Evolutionary conservation across 2,888 invertebrate species (phyloP), one percentile per base, ranked within the genome.

Genomic region (Cerceris rybyensis): DNA sequence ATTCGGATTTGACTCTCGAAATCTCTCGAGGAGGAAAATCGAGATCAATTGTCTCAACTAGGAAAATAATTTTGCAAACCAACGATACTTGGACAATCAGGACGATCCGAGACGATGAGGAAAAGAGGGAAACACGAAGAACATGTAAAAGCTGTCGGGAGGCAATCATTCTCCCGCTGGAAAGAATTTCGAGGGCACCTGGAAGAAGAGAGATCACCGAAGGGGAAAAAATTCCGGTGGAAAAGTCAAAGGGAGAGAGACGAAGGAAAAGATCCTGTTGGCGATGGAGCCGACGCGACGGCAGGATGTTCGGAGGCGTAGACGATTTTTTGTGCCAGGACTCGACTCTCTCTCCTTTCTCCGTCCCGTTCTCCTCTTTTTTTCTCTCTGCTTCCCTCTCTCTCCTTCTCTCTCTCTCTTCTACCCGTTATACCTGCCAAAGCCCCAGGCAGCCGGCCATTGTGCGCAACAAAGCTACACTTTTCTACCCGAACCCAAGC

Each of bases 221-320:
- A 46, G 39, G n/a, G 11, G 14, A 11, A 14, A 13, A 28, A 28
- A 28, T 2, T 28, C 28, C 28, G 28, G 28, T 28, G 28, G 28
- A 28, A 28, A 28, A 28, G 28, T 28, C 28, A 28, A 28, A 50
- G 16, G 41, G 28, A n/a, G n/a, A 50, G 50, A 50, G n/a, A 50
- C 6, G n/a, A 17, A 9, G 17, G 17, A 13, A 17, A 17, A 17
- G 70, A 63, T 72, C 68, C 80, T 46, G 50, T 70, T 64, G 61
- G 54, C 58, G 55, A 66, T 50, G 58, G 58, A 70, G 46, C 49
- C 70, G 65, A 77, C 79, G 73, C 76, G 80, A 78, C 79, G 83
- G 87, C 88, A 88, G 88, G 88, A 90, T 90, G 87, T 89, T 89
- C 86, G 86, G 84, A 90, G 90, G 90, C 90, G 90, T 90, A 88